phyloP scores from a whole-genome alignment of 1,140 invertebrate genomes.

The Pseudomyrmex dendroicus region DNA sequence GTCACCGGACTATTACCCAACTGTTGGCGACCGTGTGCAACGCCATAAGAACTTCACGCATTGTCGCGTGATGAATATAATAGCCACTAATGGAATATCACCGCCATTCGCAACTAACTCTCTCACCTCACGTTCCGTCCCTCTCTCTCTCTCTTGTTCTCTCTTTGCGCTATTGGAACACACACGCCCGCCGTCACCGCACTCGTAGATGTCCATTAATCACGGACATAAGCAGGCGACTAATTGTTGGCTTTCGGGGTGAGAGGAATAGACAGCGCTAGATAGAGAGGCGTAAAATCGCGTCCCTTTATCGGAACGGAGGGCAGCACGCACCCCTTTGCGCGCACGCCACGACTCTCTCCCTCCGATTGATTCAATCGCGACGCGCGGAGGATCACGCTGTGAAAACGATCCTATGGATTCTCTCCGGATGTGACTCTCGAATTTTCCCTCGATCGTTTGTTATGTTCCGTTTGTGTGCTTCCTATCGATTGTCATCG shows the following conservation, averaged over 20 bases:
- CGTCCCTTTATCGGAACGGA: constrained; percentile 75
- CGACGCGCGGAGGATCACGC: constrained; percentile 67
- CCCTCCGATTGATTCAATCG: constrained; percentile 68
- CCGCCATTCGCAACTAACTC: constrained; percentile 68
- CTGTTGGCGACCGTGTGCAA: constrained; percentile 32
- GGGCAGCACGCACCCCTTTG: constrained; percentile 69
- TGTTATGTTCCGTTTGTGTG: constrained; percentile 69
- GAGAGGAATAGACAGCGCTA: constrained; percentile 64
- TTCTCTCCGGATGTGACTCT: constrained; percentile 76
- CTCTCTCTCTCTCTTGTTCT: constrained; percentile 31
- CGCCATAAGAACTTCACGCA: constrained; percentile 59
- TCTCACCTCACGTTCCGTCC: constrained; percentile 50
- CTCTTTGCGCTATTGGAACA: constrained; percentile 69
- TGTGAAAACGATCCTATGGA: constrained; percentile 72
- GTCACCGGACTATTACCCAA: constrained; percentile 31
- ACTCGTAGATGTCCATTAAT: constrained; percentile 80
- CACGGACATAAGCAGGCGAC: constrained; percentile 80
- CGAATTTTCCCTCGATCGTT: constrained; percentile 78
- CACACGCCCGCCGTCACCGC: constrained; percentile 76
- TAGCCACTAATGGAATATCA: constrained; percentile 78
- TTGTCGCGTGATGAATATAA: constrained; percentile 79
- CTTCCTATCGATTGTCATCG: constrained; percentile 16
- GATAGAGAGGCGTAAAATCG: constrained; percentile 79
- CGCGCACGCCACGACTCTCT: constrained; percentile 66
- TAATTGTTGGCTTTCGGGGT: constrained; percentile 80